Base-by-base conservation (phyloP, 2,888 invertebrate species). In the Bimastos eiseni region DNA sequence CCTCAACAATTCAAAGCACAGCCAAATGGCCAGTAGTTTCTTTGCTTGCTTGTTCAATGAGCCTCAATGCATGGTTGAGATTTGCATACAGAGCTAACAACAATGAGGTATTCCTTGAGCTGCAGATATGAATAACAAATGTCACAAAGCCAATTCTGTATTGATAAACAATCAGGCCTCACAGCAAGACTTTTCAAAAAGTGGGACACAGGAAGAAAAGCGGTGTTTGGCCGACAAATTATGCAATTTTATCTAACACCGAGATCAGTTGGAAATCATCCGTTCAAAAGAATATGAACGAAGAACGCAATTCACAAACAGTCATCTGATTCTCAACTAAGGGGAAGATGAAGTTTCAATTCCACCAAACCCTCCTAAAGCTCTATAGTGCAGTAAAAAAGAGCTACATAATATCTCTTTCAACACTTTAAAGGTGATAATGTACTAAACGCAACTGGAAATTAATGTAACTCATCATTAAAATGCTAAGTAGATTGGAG, bases 61-160 rank as follows among this genome's bases (percentile, higher is more conserved):
- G n/a, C 8, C n/a, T n/a, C 70, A 70, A 70, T n/a, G 70, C 70
- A 70, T 70, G n/a, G 70, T 70, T n/a, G 70, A 70, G n/a, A 30
- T 70, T n/a, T 30, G n/a, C 70, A 70, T n/a, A n/a, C 70, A 70
- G 70, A 70, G n/a, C n/a, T n/a, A 70, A n/a, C 13, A 4, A 70
- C 70, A 70, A 70, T 70, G 30, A 30, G 30, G 70, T 11, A 70
- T n/a, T 70, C n/a, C 70, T 70, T 70, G 8, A 11, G n/a, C 30
- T 70, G 30, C 70, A n/a, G 70, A 70, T 70, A 70, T n/a, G 70
- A 70, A 70, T 70, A 70, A 70, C 49, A 70, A 70, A 70, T 70
- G 70, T 70, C 55, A 70, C 70, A 70, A 70, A 30, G 70, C 70
- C 70, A 70, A 30, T 70, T 70, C 30, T 70, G 70, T 70, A 3